phyloP scores from a whole-genome alignment of 2,113 vertebrate genomes.

The Tachysurus vachellii region DNA sequence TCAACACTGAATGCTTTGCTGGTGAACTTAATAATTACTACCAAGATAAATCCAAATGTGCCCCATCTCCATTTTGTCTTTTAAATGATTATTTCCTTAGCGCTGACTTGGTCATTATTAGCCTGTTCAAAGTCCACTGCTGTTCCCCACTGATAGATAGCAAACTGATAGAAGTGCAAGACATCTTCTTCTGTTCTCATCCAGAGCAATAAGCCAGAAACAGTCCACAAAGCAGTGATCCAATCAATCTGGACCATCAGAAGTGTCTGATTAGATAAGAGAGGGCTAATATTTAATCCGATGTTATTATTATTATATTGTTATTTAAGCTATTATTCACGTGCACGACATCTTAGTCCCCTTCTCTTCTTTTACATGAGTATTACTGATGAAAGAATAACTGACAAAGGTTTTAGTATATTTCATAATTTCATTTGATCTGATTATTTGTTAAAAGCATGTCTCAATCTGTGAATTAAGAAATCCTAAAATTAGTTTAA shows the following conservation, averaged over 20 bases:
- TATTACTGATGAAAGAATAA: not conserved
- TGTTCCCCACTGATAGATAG: conserved; percentile 29
- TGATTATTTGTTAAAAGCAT: too few relatives aligned
- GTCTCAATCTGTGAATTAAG: not conserved
- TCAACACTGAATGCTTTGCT: not conserved
- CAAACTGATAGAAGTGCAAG: conserved; percentile 32
- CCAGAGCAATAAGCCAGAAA: not conserved
- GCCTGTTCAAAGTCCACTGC: conserved; percentile 33
- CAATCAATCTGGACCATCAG: conserved; percentile 42
- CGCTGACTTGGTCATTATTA: conserved; percentile 37
- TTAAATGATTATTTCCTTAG: not conserved
- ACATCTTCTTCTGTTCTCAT: conserved; percentile 13
- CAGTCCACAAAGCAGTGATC: conserved; percentile 27
- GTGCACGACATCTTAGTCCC: not conserved
- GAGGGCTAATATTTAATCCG: conserved; percentile 39
- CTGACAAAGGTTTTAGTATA: not conserved
- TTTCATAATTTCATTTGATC: not conserved
- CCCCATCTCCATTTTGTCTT: not conserved
- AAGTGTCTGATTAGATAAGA: conserved; percentile 37
- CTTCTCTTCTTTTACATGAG: not conserved
- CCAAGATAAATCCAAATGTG: not conserved
- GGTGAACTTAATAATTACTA: not conserved
- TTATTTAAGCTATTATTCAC: conserved; percentile 21
- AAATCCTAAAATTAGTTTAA: not conserved
- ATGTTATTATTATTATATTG: too few relatives aligned